Conservation (phyloP, 2,888 invertebrate genomes). For the Buathra laborator region DNA sequence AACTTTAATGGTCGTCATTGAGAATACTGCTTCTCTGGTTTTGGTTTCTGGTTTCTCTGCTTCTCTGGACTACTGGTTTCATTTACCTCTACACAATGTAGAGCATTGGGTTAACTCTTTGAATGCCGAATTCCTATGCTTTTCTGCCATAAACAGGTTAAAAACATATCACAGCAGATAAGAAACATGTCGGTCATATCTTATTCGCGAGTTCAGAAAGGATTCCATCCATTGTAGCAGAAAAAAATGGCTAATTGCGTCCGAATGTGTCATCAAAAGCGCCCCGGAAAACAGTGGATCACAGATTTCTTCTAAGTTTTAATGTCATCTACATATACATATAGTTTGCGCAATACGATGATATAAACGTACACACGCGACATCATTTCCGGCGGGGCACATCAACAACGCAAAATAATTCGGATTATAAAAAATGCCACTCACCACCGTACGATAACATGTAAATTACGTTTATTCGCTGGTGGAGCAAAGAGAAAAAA, state of each 20-base stretch:
- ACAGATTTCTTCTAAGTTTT: neutral
- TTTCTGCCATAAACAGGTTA: neutral
- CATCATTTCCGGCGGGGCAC: neutral
- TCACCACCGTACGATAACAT: conserved; percentile 73
- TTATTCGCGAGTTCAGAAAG: neutral
- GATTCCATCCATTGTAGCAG: neutral
- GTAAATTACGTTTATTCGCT: conserved; percentile 72
- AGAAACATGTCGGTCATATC: neutral
- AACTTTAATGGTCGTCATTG: too few relatives aligned
- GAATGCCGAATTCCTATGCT: neutral
- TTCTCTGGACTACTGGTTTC: too few relatives aligned
- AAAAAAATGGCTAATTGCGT: neutral
- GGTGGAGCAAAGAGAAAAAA: neutral
- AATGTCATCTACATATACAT: neutral
- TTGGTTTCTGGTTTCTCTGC: too few relatives aligned
- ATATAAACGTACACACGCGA: neutral
- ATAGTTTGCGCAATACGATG: neutral
- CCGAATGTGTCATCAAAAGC: neutral
- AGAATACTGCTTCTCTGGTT: too few relatives aligned
- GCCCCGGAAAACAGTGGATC: neutral
- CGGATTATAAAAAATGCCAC: conserved; percentile 80
- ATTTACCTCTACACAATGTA: neutral
- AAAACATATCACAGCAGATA: neutral
- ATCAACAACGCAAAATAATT: neutral
- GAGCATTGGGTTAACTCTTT: neutral